Conservation (phyloP, 2,888 invertebrate genomes). For the Volucella zonaria region DNA sequence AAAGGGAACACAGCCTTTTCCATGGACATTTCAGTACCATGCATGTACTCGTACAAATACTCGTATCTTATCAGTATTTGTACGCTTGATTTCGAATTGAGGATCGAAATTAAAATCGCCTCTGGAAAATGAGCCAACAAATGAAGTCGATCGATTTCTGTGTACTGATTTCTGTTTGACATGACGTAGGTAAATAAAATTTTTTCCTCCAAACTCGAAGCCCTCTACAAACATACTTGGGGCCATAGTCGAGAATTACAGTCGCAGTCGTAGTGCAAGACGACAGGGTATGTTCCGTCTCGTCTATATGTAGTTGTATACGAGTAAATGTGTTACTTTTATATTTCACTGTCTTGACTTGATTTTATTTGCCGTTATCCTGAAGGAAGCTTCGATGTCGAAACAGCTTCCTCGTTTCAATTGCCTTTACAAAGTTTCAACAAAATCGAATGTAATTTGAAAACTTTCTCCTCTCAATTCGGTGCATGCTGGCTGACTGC, state of each 20-base stretch:
- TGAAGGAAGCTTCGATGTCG: slow-evolving; percentile 52
- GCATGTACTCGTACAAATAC: background rate
- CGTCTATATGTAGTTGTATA: background rate
- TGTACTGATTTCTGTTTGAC: slow-evolving; percentile 47
- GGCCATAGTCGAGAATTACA: too few relatives aligned
- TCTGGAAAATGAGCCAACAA: slow-evolving; percentile 22
- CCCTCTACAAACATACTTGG: slow-evolving; percentile 2
- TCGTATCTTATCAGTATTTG: slow-evolving; percentile 24
- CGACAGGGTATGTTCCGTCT: too few relatives aligned
- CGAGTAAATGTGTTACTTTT: slow-evolving; percentile 37
- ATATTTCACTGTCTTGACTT: slow-evolving; percentile 68
- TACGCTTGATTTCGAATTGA: slow-evolving; percentile 34
- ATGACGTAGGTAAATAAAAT: slow-evolving; percentile 38
- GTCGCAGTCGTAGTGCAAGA: too few relatives aligned
- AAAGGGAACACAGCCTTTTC: too few relatives aligned
- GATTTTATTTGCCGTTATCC: slow-evolving; percentile 73
- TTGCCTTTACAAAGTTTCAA: slow-evolving; percentile 73
- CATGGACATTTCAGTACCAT: background rate
- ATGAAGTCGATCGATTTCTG: slow-evolving; percentile 49
- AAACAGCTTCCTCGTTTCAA: slow-evolving; percentile 70
- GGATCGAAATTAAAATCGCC: slow-evolving; percentile 62
- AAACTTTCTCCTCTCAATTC: slow-evolving; percentile 74
- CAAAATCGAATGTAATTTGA: slow-evolving; percentile 74
- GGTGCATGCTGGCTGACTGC: slow-evolving; percentile 62
- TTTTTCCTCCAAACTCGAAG: slow-evolving; percentile 1